Conservation (phyloP, 2,113 vertebrate genomes). For the Solenodon paradoxus region DNA sequence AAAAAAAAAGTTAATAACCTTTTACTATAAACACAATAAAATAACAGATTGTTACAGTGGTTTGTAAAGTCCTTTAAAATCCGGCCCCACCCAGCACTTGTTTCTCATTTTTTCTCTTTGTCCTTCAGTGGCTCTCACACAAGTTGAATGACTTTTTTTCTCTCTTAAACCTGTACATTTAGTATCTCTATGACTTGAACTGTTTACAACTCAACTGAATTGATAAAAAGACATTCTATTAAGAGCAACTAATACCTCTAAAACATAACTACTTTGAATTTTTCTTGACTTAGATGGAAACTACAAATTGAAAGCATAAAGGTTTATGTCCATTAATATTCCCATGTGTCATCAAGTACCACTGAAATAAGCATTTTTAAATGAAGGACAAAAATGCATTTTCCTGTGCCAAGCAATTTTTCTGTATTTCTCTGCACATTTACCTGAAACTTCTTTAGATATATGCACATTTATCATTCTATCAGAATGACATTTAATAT, state of each 20-base stretch:
- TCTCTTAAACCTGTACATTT: background rate
- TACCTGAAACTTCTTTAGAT: conserved; percentile 67
- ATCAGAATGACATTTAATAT: conserved; percentile 70
- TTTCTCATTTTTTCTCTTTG: background rate
- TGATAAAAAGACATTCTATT: conserved; percentile 29
- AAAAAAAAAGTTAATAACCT: background rate
- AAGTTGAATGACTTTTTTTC: background rate
- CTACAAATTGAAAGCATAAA: conserved; percentile 48
- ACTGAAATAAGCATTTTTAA: conserved; percentile 69
- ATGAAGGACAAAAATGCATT: conserved; percentile 52
- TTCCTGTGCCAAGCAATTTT: conserved; percentile 65
- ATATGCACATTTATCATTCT: conserved; percentile 68
- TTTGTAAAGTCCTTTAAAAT: background rate
- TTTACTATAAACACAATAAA: background rate
- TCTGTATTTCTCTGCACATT: conserved; percentile 67
- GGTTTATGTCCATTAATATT: conserved; percentile 53
- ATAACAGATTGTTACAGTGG: background rate
- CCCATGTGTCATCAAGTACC: conserved; percentile 44
- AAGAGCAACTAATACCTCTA: conserved; percentile 16
- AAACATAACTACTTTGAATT: conserved; percentile 52
- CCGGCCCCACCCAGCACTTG: background rate
- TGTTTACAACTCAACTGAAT: conserved; percentile 2
- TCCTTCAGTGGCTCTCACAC: background rate
- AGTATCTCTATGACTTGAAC: background rate
- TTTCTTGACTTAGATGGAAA: conserved; percentile 36